phyloP scores from a whole-genome alignment of 1,140 invertebrate genomes.

The Drosophila repleta region DNA sequence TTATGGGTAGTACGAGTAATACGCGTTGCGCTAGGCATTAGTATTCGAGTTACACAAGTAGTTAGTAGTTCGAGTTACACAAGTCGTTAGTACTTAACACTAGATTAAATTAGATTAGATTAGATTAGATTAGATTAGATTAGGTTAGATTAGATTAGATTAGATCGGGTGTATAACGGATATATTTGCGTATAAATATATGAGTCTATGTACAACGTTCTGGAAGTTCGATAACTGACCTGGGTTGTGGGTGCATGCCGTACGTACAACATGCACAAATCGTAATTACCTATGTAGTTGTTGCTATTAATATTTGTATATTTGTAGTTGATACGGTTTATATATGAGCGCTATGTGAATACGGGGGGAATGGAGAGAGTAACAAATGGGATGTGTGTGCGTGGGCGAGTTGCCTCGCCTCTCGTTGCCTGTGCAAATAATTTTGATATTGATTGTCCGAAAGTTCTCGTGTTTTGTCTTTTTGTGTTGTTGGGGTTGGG shows the following conservation, averaged over 20 bases:
- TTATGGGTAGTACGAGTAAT: constrained; percentile 42
- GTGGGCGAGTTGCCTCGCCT: constrained; percentile 14
- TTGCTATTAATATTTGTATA: constrained; percentile 23
- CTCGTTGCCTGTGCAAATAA: constrained; percentile 66
- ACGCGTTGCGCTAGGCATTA: constrained; percentile 55
- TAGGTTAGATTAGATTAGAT: constrained; percentile 22
- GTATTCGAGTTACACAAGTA: constrained; percentile 64
- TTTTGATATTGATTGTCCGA: constrained; percentile 80
- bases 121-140: neutral
- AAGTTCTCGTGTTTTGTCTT: constrained; percentile 59
- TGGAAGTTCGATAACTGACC: constrained; percentile 80
- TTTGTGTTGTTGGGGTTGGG: constrained; percentile 6
- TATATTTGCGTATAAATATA: constrained; percentile 36
- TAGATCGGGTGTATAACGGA: constrained; percentile 1
- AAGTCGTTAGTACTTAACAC: constrained; percentile 54
- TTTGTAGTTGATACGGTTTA: constrained; percentile 27
- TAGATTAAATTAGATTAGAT: constrained; percentile 19
- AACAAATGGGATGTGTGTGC: constrained; percentile 63
- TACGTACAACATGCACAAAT: constrained; percentile 56
- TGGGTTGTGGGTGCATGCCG: constrained; percentile 72
- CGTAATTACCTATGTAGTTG: constrained; percentile 33
- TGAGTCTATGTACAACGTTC: constrained; percentile 62
- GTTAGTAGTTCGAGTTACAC: constrained; percentile 72
- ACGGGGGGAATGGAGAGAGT: constrained; percentile 50
- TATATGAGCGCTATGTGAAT: constrained; percentile 42